Evolutionary conservation across 2,797 vertebrate genomes (phyloP).

Genomic region (Falco berigora): DNA sequence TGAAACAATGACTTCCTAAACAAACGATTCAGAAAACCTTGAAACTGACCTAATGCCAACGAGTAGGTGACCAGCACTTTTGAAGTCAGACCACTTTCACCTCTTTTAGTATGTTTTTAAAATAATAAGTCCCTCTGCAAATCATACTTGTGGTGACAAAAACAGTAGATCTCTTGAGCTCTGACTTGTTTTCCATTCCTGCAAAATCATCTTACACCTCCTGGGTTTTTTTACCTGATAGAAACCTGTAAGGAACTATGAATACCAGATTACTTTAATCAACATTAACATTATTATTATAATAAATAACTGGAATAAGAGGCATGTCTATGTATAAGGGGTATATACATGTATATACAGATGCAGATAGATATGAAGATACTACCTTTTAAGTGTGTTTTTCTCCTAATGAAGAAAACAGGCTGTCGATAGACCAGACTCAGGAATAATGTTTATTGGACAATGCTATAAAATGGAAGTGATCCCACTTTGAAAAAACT

Average conservation of each 20-base stretch:
- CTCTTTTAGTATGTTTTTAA: background rate
- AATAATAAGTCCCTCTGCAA: background rate
- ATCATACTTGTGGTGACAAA: background rate
- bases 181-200: background rate
- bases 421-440: background rate
- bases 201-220: background rate
- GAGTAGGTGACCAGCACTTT: background rate
- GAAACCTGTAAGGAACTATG: background rate
- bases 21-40: background rate
- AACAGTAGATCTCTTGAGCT: background rate
- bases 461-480: background rate
- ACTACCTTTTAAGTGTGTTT: background rate
- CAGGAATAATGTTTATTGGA: background rate
- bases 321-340: fast-evolving
- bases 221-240: background rate
- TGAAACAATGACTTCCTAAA: background rate
- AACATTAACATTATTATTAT: background rate
- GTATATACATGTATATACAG: background rate
- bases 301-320: background rate
- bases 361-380: background rate
- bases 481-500: background rate
- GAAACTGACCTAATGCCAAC: background rate
- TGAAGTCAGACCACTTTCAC: background rate
- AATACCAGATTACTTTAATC: background rate
- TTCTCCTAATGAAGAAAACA: conserved; percentile 32